Evolutionary conservation across 2,888 invertebrate genomes (phyloP).

Genomic region (Dione juno): DNA sequence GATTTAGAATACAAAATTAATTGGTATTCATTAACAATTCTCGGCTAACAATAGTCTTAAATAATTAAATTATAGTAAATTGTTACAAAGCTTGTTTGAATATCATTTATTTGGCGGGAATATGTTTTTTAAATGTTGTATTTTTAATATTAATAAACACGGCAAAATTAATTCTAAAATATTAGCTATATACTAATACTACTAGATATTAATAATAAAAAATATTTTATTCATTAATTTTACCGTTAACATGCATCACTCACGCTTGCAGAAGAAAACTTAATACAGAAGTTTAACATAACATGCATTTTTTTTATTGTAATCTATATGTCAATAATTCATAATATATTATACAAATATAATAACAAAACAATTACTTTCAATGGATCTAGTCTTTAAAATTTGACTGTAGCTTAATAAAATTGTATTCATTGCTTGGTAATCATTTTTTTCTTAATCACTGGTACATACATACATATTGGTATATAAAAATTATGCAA

Average conservation of each 20-base stretch:
- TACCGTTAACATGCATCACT: constrained; percentile 35
- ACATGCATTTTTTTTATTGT: constrained; percentile 40
- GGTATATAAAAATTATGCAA: not conserved
- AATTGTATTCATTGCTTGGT: not conserved
- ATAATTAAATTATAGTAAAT: constrained; percentile 29
- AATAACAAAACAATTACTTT: constrained; percentile 10
- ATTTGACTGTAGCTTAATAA: not conserved
- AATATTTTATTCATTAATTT: constrained; percentile 45
- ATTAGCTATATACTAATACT: constrained; percentile 45
- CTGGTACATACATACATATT: constrained; percentile 7
- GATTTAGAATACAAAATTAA: constrained; percentile 2
- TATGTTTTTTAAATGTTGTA: constrained; percentile 31
- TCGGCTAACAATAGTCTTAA: constrained; percentile 11
- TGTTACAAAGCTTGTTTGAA: constrained; percentile 22
- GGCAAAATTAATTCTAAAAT: constrained; percentile 45
- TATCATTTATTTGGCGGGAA: constrained; percentile 43
- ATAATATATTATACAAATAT: constrained; percentile 19
- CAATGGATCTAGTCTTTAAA: not conserved
- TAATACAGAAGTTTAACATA: constrained; percentile 43
- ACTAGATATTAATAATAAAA: constrained; percentile 44
- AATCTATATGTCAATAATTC: constrained; percentile 26
- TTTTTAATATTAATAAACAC: constrained; percentile 30
- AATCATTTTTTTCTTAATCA: constrained; percentile 11
- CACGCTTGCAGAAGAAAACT: constrained; percentile 38
- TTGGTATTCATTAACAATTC: constrained; percentile 9